Conservation (phyloP, 2,797 vertebrate genomes). For the Crax fasciolata region DNA sequence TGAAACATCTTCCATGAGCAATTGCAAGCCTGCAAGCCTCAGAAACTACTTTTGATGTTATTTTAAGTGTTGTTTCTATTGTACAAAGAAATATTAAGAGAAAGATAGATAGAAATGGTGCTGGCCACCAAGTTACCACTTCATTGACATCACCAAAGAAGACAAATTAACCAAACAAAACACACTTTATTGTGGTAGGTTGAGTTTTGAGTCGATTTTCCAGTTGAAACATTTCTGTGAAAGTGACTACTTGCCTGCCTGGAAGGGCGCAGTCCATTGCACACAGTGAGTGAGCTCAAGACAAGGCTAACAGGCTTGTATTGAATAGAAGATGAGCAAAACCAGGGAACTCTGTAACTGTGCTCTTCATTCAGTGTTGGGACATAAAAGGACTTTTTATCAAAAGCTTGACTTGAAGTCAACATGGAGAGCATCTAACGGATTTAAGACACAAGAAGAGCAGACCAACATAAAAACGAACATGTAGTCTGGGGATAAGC, state of each 20-base stretch:
- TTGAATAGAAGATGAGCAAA: background rate
- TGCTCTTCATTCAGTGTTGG: fast-evolving
- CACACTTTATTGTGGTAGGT: background rate
- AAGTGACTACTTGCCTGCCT: background rate
- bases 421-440: background rate
- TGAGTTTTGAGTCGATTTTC: conserved; percentile 59
- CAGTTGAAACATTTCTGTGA: conserved; percentile 48
- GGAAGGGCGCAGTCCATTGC: background rate
- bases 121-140: background rate
- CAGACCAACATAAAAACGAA: background rate
- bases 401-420: background rate
- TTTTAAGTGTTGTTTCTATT: background rate
- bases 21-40: background rate
- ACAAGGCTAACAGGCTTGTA: background rate
- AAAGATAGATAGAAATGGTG: background rate
- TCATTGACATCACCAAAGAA: background rate
- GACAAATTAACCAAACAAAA: conserved; percentile 25
- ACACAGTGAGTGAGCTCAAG: background rate
- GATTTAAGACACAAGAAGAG: background rate
- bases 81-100: background rate
- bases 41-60: background rate
- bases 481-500: background rate
- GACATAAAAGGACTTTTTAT: background rate
- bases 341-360: background rate
- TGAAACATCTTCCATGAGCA: background rate